Percentiles rank a stretch among this genome's conserved stretches.
Evolutionary conservation across 2,888 invertebrate species (phyloP).

Genomic region (Copidosoma aretas): DNA sequence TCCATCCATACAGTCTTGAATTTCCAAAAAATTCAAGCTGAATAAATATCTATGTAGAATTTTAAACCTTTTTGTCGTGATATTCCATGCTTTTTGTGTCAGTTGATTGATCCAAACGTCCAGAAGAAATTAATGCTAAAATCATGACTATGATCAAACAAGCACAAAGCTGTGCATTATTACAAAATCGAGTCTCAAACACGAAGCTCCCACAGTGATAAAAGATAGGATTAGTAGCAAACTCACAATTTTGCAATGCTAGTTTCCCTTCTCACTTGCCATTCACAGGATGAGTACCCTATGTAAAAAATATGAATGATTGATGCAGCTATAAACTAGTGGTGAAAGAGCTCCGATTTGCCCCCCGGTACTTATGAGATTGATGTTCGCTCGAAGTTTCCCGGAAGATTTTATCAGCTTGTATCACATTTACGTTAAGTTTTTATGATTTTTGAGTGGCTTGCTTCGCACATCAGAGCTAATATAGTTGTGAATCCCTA

Average conservation of each 20-base stretch:
- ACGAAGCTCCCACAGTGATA: not conserved
- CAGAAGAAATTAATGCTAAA: not conserved
- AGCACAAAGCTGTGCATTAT: not conserved
- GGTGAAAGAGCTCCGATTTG: conserved; percentile 46
- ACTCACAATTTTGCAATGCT: not conserved
- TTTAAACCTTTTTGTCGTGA: no score
- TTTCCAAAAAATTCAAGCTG: no score
- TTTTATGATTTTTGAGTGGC: not conserved
- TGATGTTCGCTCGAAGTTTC: conserved; percentile 48
- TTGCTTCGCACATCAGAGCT: no score
- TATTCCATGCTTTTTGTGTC: no score
- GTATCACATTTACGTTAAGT: conserved; percentile 22
- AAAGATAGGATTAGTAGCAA: not conserved
- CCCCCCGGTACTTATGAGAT: conserved; percentile 56
- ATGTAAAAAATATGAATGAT: conserved; percentile 61
- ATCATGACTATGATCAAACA: not conserved
- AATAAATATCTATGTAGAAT: no score
- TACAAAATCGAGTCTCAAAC: not conserved
- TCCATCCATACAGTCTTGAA: no score
- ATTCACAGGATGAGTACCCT: not conserved
- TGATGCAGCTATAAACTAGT: conserved; percentile 60
- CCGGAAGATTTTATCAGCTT: not conserved
- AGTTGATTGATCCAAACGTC: no score
- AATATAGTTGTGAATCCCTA: no score
- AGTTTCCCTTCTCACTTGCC: not conserved